phyloP scores from a whole-genome alignment of 2,797 vertebrate species.

The Holocentrus rufus region DNA sequence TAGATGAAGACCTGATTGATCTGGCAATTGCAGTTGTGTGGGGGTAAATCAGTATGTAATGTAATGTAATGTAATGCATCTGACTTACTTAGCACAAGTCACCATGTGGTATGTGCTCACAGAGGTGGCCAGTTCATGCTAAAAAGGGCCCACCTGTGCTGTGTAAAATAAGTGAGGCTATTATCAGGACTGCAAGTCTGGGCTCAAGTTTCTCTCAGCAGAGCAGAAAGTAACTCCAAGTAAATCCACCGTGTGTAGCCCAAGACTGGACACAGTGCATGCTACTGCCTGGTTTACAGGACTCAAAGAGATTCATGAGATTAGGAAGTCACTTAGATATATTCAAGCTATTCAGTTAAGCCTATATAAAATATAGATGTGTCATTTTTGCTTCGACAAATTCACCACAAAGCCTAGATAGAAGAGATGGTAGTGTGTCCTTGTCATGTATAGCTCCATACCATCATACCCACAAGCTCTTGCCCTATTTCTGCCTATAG shows the following conservation, averaged over 20 bases:
- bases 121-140: neutral
- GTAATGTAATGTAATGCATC: too few species aligned
- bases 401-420: neutral
- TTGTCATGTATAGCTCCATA: constrained; percentile 35
- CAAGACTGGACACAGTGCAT: constrained; percentile 29
- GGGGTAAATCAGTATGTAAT: too few species aligned
- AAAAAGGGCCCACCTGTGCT: constrained; percentile 55
- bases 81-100: too few species aligned
- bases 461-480: constrained; percentile 24
- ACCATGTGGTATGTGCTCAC: neutral
- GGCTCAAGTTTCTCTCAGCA: constrained; percentile 54
- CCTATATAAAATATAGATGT: constrained; percentile 2
- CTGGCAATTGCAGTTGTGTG: neutral
- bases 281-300: constrained; percentile 18
- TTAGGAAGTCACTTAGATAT: neutral
- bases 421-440: constrained; percentile 16
- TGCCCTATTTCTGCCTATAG: constrained; percentile 36
- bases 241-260: constrained; percentile 58
- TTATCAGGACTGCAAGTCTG: constrained; percentile 37
- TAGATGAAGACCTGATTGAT: neutral
- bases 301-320: constrained; percentile 13
- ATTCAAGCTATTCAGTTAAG: constrained; percentile 1
- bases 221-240: constrained; percentile 56
- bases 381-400: neutral
- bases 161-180: constrained; percentile 55